Evolutionary conservation across 1,140 invertebrate genomes (phyloP).

Genomic region (Palaemon carinicauda): DNA sequence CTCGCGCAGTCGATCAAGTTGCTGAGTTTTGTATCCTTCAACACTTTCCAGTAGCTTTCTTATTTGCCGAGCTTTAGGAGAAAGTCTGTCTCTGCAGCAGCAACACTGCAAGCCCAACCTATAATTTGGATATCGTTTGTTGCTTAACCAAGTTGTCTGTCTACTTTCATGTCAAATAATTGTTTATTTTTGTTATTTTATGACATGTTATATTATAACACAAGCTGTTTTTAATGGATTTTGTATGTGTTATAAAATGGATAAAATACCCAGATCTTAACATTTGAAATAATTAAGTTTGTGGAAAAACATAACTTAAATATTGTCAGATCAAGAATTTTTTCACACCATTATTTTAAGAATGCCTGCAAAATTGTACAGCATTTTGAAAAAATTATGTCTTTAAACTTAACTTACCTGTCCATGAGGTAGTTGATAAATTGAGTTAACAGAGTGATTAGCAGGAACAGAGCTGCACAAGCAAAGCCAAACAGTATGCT

Average conservation of each 20-base stretch:
- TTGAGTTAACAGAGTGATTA: conserved; percentile 80
- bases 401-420: conserved; percentile 36
- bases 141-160: background rate
- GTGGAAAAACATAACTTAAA: background rate
- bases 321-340: background rate
- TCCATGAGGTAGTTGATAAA: conserved; percentile 68
- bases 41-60: conserved; percentile 86
- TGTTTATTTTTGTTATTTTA: no score
- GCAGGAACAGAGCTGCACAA: conserved; percentile 80
- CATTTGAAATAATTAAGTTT: background rate
- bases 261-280: background rate
- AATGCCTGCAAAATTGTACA: background rate
- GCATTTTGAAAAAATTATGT: background rate
- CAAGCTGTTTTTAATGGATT: no score
- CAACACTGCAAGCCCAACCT: conserved; percentile 63
- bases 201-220: no score
- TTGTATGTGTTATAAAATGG: no score
- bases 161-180: no score
- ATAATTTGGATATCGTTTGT: conserved; percentile 39
- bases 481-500: conserved; percentile 83
- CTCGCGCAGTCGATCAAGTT: conserved; percentile 76
- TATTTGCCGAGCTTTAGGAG: conserved; percentile 81
- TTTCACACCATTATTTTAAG: background rate
- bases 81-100: conserved; percentile 73
- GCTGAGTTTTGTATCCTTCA: conserved; percentile 79